phyloP scores from a whole-genome alignment of 2,113 vertebrate species.

The Stegostoma tigrinum region DNA sequence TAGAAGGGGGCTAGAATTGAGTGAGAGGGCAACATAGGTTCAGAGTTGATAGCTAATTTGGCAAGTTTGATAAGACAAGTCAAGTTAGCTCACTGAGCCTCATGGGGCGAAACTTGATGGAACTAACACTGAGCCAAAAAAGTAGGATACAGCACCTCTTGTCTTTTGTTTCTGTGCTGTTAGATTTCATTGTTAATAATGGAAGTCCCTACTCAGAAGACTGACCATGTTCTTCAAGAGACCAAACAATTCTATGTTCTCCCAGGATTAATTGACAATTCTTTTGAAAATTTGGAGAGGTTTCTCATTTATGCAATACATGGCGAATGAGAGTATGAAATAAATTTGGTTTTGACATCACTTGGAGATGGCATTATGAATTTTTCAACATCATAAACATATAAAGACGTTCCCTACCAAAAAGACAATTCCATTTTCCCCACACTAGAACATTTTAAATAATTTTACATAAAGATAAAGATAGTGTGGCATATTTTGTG shows the following conservation, averaged over 20 bases:
- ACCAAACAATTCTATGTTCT: neutral
- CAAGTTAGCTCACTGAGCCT: too few relatives aligned
- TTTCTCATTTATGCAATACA: neutral
- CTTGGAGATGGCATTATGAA: neutral
- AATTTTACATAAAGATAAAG: neutral
- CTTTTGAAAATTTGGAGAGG: neutral
- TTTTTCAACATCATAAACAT: neutral
- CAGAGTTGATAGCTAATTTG: too few relatives aligned
- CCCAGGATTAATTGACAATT: neutral
- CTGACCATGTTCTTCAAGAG: neutral
- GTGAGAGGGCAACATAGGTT: too few relatives aligned
- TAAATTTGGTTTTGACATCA: neutral
- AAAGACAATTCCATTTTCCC: neutral
- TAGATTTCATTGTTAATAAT: slow-evolving; percentile 1
- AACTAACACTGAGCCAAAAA: too few relatives aligned
- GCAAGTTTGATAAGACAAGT: too few relatives aligned
- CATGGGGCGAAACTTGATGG: too few relatives aligned
- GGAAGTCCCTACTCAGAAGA: neutral
- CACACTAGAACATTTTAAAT: neutral
- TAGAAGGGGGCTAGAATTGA: too few relatives aligned
- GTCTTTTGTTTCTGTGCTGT: neutral
- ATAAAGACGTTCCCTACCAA: too few relatives aligned
- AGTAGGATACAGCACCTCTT: neutral
- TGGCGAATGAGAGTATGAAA: neutral
- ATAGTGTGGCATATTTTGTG: neutral